A percentile compares a stretch with the other conserved stretches of the same genome.
Conservation (phyloP, 2,888 invertebrate genomes). For the Norana najaformis region DNA sequence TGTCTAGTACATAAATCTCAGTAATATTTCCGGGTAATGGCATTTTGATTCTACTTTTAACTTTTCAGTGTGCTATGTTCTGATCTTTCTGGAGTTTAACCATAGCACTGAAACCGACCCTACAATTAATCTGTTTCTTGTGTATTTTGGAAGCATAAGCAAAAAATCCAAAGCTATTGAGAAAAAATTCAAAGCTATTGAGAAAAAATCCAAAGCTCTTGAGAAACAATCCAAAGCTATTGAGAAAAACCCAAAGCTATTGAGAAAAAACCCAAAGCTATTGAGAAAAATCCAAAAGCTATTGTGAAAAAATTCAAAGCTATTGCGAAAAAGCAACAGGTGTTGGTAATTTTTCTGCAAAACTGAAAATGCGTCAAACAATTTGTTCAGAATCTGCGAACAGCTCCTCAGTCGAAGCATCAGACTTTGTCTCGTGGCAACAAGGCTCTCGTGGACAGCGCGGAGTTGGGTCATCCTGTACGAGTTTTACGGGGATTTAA, state of each 20-base stretch:
- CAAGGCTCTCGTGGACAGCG: conserved; percentile 57
- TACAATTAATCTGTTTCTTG: neutral
- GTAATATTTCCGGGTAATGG: no score
- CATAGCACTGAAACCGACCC: neutral
- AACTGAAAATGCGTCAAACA: neutral
- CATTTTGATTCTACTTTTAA: neutral
- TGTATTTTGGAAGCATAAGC: no score
- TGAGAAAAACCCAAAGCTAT: neutral
- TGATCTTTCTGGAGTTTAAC: neutral
- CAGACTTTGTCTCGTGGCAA: conserved; percentile 61
- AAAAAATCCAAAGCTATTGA: neutral
- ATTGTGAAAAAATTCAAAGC: no score
- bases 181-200: no score
- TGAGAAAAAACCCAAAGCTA: no score
- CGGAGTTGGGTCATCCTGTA: conserved; percentile 59
- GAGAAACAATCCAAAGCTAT: no score
- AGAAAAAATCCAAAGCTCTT: no score
- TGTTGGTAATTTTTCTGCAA: neutral
- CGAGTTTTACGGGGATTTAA: conserved; percentile 64
- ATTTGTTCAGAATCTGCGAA: conserved; percentile 58
- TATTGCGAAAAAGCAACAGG: neutral
- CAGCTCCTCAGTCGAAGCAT: conserved; percentile 62
- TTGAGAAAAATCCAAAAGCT: no score
- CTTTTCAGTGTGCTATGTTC: neutral
- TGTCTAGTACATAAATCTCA: no score